A percentile compares a stretch with the other conserved stretches of the same genome.
Conservation (phyloP, 2,797 vertebrate genomes). For the Potorous gilbertii region DNA sequence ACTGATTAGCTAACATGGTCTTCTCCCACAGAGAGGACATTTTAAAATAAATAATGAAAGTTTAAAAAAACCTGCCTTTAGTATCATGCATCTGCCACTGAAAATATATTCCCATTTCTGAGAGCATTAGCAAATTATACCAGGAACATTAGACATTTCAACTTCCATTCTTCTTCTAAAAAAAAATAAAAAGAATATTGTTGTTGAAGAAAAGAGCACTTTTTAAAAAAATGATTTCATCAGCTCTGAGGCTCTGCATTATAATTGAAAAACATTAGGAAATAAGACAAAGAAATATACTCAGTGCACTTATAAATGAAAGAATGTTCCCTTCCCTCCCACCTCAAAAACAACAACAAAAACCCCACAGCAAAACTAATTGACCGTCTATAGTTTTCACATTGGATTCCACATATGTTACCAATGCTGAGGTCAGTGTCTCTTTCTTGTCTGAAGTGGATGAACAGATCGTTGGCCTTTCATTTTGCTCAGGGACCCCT, state of each 20-base stretch:
- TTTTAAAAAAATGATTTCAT: constrained; percentile 18
- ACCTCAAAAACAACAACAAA: neutral
- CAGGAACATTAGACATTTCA: constrained; percentile 21
- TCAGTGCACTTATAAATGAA: neutral
- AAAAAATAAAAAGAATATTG: neutral
- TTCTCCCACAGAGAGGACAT: constrained; percentile 24
- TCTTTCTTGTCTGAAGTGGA: neutral
- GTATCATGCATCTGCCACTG: neutral
- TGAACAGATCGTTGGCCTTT: constrained; percentile 26
- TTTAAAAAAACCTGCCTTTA: constrained; percentile 14
- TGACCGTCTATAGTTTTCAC: neutral
- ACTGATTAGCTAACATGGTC: neutral
- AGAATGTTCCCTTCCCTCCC: neutral
- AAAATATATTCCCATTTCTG: neutral
- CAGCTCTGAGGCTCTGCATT: constrained; percentile 21
- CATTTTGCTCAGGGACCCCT: neutral
- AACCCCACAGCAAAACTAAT: neutral
- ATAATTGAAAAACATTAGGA: constrained; percentile 25
- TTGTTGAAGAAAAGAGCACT: constrained; percentile 28
- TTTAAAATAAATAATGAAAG: constrained; percentile 30
- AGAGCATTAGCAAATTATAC: constrained; percentile 51
- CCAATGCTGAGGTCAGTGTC: neutral
- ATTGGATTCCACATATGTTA: neutral
- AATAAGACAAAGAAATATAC: constrained; percentile 12
- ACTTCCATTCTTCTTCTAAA: constrained; percentile 24